Base-by-base conservation (phyloP, 2,888 invertebrate genomes). In the Temnothorax unifasciatus region DNA sequence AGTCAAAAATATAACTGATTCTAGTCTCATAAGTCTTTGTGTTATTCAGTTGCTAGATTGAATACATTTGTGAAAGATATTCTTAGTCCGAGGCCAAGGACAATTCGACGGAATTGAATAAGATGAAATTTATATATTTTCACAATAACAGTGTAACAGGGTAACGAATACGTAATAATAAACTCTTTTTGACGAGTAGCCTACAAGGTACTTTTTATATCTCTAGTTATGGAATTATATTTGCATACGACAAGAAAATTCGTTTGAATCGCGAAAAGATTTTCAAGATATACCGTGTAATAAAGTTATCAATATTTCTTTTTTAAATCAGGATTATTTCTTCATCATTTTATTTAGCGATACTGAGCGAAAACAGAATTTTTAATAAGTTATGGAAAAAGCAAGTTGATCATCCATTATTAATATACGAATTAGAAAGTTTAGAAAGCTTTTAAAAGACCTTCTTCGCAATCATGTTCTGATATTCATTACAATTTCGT, bases 1-100 rank as follows among this genome's bases (percentile, higher is more conserved):
- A 38, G 47, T 61, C 61, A 61, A 75, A 34, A 44, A 64, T 76
- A 41, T 25, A 76, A 13, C 25, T 25, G 50, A 63, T 21, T 15
- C 29, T 66, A 13, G 11, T 21, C 15, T 25, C n/a, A 15, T 63
- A 64, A 38, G 18, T n/a, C 4, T 25, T 13, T 21, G 15, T 61
- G 13, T 74, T 47, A 74, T 66, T 41, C 13, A 25, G 11, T 52
- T 38, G 15, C 21, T 50, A 11, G 18, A 29, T 41, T 41, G 52
- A n/a, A 76, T 76, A 54, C 6, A 54, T 41, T 25, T n/a, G 25
- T 8, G 15, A 13, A 41, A 50, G 52, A 66, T 66, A 47, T 41
- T 52, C 8, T 5, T 47, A 44, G 15, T 34, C 13, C 13, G 13
- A 76, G 25, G 13, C 41, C 64, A 64, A 52, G 18, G 64, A 52